phyloP scores from a whole-genome alignment of 2,888 invertebrate genomes.

The Digitonthophagus gazella region DNA sequence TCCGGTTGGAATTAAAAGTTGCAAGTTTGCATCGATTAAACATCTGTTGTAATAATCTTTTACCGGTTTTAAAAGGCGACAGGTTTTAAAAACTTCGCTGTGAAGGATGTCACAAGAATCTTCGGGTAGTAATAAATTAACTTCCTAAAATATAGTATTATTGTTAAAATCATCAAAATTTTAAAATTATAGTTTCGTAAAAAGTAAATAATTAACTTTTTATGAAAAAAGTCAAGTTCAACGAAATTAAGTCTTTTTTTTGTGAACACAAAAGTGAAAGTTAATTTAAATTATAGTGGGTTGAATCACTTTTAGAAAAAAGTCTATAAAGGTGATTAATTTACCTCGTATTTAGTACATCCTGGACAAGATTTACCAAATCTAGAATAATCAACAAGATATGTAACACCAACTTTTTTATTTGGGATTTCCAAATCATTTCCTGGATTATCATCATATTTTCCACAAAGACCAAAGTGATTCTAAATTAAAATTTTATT shows the following conservation, averaged over 20 bases:
- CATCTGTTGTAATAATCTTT: constrained; percentile 6
- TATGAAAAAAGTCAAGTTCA: no score
- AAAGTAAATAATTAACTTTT: no score
- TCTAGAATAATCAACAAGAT: background rate
- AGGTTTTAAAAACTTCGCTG: background rate
- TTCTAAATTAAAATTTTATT: background rate
- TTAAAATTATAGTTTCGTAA: no score
- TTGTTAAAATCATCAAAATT: no score
- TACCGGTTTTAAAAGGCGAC: background rate
- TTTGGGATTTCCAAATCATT: constrained; percentile 7
- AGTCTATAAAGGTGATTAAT: no score
- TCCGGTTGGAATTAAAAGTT: background rate
- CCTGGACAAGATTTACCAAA: background rate
- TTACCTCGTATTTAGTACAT: background rate
- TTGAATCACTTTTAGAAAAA: no score
- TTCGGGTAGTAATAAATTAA: background rate
- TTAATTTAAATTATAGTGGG: no score
- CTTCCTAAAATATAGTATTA: background rate
- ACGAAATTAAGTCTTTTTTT: no score
- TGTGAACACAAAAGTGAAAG: no score
- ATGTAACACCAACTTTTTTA: background rate
- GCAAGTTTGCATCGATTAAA: background rate
- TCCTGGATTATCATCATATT: background rate
- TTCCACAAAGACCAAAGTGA: constrained; percentile 8
- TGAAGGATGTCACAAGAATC: constrained; percentile 1